Conservation (phyloP, 2,797 vertebrate genomes). For the Phataginus tricuspis region DNA sequence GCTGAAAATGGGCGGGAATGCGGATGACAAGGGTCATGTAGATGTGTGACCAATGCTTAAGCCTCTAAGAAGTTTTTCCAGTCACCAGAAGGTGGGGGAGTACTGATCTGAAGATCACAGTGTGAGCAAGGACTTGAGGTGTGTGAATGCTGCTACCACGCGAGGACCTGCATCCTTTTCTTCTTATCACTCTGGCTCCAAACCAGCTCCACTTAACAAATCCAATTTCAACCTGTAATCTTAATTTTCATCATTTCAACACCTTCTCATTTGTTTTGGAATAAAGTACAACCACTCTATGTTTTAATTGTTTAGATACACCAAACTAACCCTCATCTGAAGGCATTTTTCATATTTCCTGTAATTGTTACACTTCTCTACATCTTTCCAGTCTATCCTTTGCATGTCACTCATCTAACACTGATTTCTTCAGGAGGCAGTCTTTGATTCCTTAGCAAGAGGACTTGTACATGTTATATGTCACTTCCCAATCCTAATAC, state of each 20-base stretch:
- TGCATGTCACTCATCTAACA: background rate
- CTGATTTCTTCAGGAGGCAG: background rate
- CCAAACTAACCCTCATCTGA: background rate
- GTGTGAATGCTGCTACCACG: fast-evolving
- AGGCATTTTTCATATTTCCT: background rate
- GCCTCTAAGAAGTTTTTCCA: background rate
- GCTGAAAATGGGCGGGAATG: background rate
- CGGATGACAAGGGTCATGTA: background rate
- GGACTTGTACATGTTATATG: background rate
- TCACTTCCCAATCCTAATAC: background rate
- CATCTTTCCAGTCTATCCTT: background rate
- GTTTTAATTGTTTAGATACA: background rate
- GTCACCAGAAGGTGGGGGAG: background rate
- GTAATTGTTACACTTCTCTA: background rate
- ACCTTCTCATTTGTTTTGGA: background rate
- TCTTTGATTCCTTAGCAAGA: background rate
- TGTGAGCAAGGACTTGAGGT: background rate
- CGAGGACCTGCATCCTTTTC: background rate
- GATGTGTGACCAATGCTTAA: background rate
- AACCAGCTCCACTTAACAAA: background rate
- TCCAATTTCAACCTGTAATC: background rate
- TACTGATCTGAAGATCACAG: background rate
- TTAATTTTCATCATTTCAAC: background rate
- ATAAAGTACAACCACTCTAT: background rate
- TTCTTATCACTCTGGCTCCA: background rate